Evolutionary conservation across 2,888 invertebrate species (phyloP).

Genomic region (Buathra laborator): DNA sequence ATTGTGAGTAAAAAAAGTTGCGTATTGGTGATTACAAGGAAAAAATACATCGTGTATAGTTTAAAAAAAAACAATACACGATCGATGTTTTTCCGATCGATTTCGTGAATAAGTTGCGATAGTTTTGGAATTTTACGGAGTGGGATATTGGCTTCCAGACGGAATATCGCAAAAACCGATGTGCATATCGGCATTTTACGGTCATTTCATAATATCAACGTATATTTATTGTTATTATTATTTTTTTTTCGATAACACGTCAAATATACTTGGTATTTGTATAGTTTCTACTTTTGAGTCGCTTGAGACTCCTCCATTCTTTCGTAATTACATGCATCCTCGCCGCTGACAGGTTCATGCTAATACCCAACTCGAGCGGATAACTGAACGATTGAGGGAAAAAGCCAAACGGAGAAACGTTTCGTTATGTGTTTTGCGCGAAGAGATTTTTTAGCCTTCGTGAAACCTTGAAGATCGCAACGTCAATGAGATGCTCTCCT

Average conservation of each 20-base stretch:
- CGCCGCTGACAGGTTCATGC: conserved; percentile 56
- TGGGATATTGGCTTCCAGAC: too few species aligned
- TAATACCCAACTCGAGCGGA: conserved; percentile 22
- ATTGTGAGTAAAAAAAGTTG: too few species aligned
- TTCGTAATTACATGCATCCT: conserved; percentile 13
- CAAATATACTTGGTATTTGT: not conserved
- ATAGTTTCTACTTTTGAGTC: not conserved
- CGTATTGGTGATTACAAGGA: too few species aligned
- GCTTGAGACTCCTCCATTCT: not conserved
- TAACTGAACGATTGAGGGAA: conserved; percentile 60
- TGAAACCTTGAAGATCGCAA: not conserved
- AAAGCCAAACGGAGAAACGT: conserved; percentile 77
- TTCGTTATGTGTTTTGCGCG: conserved; percentile 45
- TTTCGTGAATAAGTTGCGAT: too few species aligned
- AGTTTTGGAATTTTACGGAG: too few species aligned
- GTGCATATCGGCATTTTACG: not conserved
- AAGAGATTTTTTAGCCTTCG: not conserved
- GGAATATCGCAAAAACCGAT: too few species aligned
- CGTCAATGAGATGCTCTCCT: not conserved
- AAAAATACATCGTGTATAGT: too few species aligned
- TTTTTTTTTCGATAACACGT: not conserved
- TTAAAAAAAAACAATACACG: too few species aligned
- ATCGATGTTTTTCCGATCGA: too few species aligned
- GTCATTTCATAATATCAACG: not conserved
- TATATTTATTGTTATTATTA: not conserved